Evolutionary conservation across 2,797 vertebrate genomes (phyloP).

Genomic region (Poliocrania exsul): DNA sequence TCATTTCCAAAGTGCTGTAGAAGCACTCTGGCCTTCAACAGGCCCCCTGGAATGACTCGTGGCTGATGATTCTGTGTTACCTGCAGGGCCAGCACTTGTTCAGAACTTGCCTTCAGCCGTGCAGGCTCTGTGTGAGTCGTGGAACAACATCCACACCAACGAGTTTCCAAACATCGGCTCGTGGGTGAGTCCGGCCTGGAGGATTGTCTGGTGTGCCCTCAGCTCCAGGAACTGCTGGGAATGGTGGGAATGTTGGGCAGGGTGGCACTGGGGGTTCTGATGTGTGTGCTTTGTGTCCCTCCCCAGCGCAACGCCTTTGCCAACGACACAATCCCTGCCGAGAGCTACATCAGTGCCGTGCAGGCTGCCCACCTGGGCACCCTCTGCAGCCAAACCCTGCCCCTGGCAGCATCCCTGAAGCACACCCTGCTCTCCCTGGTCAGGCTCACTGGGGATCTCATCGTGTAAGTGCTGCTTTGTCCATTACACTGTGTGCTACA

Average conservation of each 20-base stretch:
- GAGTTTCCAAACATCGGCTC: conserved; percentile 98
- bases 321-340: conserved; percentile 95
- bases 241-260: accelerated
- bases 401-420: conserved; percentile 93
- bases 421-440: conserved; percentile 95
- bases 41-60: background rate
- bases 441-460: conserved; percentile 93
- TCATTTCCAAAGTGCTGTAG: background rate
- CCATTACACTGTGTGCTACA: accelerated
- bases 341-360: conserved; percentile 98
- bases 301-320: conserved; percentile 95
- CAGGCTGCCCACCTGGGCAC: conserved; percentile 96
- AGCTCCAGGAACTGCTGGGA: background rate
- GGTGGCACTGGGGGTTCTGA: background rate
- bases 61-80: background rate
- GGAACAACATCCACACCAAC: conserved; percentile 95
- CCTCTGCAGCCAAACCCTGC: conserved; percentile 91
- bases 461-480: conserved; percentile 86
- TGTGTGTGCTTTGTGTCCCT: background rate
- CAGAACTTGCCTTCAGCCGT: conserved; percentile 93
- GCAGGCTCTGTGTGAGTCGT: conserved; percentile 92
- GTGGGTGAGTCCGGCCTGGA: conserved; percentile 83
- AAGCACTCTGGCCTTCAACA: background rate
- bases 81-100: conserved; percentile 87
- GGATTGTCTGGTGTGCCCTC: too few relatives aligned